These are phyloP conservation scores for Saxicola maurus DNA, from an alignment of 2,797 vertebrate genomes.

Conservation along the genomic window DNA sequence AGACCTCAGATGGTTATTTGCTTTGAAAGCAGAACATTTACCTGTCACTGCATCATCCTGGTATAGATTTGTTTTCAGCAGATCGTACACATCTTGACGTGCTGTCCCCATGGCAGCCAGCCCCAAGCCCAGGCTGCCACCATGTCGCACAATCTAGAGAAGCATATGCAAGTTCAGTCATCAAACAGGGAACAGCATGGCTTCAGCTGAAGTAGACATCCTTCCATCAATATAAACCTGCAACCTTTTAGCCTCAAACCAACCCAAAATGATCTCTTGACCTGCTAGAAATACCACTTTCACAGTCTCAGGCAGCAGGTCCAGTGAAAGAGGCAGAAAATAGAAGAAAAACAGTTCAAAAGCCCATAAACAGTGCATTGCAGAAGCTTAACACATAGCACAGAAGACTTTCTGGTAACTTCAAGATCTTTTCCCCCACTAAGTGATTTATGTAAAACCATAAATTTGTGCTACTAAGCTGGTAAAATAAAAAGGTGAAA, in stretches of 20 bases:
- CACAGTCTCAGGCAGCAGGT: not conserved
- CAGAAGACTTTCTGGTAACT: not conserved
- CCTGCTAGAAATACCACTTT: not conserved
- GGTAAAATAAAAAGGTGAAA: not conserved
- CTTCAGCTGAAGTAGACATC: not conserved
- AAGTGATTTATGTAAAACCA: not conserved
- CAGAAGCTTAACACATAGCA: not conserved
- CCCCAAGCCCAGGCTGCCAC: slow-evolving; percentile 92
- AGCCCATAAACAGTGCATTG: not conserved
- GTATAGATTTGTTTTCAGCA: slow-evolving; percentile 98
- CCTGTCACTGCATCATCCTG: slow-evolving; percentile 98
- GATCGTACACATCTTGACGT: slow-evolving; percentile 94
- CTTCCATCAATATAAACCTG: not conserved
- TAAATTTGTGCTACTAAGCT: not conserved
- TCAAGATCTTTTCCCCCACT: not conserved
- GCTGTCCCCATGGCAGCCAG: slow-evolving; percentile 95
- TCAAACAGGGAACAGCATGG: not conserved
- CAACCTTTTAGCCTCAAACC: not conserved
- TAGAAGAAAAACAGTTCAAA: not conserved
- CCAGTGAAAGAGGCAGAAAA: not conserved
- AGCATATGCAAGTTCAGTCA: not conserved
- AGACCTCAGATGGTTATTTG: not conserved
- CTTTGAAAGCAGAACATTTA: slow-evolving; percentile 57
- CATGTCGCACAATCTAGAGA: slow-evolving; percentile 92
- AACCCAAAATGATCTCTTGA: not conserved